phyloP scores from a whole-genome alignment of 2,113 vertebrate genomes.

The Onychostoma macrolepis region DNA sequence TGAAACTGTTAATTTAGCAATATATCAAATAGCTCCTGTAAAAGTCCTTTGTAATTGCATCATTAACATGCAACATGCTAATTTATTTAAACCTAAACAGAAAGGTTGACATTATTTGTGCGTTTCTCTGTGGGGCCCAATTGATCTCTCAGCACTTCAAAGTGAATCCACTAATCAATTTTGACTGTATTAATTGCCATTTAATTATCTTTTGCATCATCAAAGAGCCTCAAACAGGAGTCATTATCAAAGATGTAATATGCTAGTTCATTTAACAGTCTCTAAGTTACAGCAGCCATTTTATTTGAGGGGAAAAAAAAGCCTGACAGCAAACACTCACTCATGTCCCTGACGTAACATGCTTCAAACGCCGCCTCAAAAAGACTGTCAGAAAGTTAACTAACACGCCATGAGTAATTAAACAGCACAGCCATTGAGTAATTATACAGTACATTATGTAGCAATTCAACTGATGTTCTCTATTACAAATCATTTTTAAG shows the following conservation, averaged over 20 bases:
- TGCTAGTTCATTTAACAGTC: conserved; percentile 12
- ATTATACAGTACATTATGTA: neutral
- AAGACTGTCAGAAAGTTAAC: neutral
- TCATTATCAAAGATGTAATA: conserved; percentile 34
- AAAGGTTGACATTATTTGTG: conserved; percentile 6
- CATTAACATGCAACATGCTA: neutral
- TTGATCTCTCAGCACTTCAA: conserved; percentile 14
- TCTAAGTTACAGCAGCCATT: neutral
- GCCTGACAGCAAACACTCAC: neutral
- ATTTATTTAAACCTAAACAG: neutral
- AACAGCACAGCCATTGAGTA: neutral
- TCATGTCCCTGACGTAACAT: neutral
- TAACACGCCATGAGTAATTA: neutral
- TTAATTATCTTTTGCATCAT: conserved; percentile 32
- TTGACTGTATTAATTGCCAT: conserved; percentile 11
- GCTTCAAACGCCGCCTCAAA: neutral
- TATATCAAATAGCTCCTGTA: neutral
- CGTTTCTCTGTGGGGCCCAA: neutral
- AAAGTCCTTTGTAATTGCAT: conserved; percentile 2
- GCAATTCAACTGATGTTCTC: neutral
- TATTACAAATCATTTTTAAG: neutral
- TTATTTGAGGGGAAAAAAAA: neutral
- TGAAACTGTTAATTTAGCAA: neutral
- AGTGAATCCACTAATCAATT: conserved; percentile 19
- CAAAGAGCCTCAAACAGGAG: conserved; percentile 16